Conservation (phyloP, 2,113 vertebrate species). For the Pseudorasbora parva region DNA sequence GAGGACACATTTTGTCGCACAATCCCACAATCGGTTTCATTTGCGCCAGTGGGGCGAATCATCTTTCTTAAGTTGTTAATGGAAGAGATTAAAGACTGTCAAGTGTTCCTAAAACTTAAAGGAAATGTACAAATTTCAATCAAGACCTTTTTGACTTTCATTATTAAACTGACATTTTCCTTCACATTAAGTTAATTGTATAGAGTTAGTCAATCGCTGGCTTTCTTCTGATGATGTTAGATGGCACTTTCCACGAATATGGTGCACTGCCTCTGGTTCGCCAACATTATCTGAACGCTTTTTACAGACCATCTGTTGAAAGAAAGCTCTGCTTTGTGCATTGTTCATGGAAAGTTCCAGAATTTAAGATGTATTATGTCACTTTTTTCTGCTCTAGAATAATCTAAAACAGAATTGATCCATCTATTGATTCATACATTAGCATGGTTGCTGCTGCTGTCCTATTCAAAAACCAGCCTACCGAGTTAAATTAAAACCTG, state of each 20-base stretch:
- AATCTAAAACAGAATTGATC: neutral
- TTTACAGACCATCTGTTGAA: neutral
- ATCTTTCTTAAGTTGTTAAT: neutral
- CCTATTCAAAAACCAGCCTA: neutral
- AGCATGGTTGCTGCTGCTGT: neutral
- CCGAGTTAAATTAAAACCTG: neutral
- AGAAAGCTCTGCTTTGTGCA: neutral
- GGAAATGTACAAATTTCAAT: neutral
- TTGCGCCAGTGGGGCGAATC: neutral
- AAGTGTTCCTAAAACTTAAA: neutral
- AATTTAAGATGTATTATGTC: neutral
- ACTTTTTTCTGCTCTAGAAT: too few relatives aligned
- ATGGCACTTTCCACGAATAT: neutral
- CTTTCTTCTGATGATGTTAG: neutral
- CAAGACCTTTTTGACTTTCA: neutral
- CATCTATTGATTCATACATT: neutral
- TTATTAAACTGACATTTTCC: constrained; percentile 3
- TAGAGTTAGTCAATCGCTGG: neutral
- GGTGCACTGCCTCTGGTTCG: neutral
- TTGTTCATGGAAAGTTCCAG: neutral
- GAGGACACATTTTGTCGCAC: constrained; percentile 63
- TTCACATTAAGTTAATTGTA: neutral
- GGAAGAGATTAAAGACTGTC: constrained; percentile 22
- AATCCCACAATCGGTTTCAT: constrained; percentile 25
- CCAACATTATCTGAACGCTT: neutral